Conservation (phyloP, 2,797 vertebrate species). For the Gymnocypris eckloni region DNA sequence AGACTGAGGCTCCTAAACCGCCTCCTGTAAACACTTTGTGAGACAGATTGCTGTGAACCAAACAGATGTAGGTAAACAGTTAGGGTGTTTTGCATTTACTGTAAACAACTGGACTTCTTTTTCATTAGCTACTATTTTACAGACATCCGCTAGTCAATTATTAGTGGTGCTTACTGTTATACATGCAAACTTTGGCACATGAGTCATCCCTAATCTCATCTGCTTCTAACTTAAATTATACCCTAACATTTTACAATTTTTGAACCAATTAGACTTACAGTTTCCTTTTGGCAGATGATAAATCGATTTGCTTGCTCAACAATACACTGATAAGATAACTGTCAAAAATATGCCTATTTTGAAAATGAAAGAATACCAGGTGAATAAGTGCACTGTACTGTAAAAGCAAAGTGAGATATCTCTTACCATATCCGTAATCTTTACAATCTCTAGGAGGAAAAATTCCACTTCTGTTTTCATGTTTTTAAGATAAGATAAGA, state of each 20-base stretch:
- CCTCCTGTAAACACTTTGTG: conserved; percentile 29
- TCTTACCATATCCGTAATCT: not conserved
- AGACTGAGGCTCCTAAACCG: conserved; percentile 27
- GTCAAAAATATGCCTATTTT: not conserved
- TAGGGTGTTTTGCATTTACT: not conserved
- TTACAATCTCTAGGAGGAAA: not conserved
- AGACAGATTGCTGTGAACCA: conserved; percentile 17
- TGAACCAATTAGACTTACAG: not conserved
- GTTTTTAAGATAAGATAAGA: conserved; percentile 1
- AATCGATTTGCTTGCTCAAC: not conserved
- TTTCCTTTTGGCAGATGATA: not conserved
- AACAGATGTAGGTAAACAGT: conserved; percentile 43
- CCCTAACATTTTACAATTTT: not conserved
- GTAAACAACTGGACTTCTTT: conserved; percentile 24
- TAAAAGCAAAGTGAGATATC: not conserved
- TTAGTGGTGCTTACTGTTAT: not conserved
- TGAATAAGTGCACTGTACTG: not conserved
- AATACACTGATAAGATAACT: not conserved
- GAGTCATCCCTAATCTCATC: not conserved
- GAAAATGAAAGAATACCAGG: not conserved
- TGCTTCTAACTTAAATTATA: not conserved
- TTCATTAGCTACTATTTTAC: conserved; percentile 20
- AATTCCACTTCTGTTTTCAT: not conserved
- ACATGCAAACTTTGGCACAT: not conserved
- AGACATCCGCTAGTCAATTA: not conserved